Conservation (phyloP, 1,140 invertebrate species). For the Lordiphosa mommai region DNA sequence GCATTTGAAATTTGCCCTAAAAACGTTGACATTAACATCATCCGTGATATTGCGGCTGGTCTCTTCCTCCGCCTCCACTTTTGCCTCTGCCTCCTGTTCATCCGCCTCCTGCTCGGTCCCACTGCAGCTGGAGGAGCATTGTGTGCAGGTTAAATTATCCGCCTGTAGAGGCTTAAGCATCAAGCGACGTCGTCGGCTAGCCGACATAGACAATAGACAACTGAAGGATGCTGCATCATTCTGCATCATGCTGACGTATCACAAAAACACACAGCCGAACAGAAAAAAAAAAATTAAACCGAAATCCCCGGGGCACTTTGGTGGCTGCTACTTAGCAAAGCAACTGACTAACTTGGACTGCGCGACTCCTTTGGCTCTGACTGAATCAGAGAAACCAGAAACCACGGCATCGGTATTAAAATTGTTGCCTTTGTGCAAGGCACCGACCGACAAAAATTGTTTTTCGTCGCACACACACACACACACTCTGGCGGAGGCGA, state of each 20-base stretch:
- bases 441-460: slow-evolving; percentile 37
- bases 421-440: slow-evolving; percentile 62
- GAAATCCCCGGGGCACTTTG: slow-evolving; percentile 13
- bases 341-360: slow-evolving; percentile 26
- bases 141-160: not conserved
- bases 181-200: slow-evolving; percentile 2
- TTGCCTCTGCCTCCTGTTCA: not conserved
- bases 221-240: slow-evolving; percentile 4
- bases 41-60: slow-evolving; percentile 8
- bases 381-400: slow-evolving; percentile 42
- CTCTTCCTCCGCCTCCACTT: not conserved
- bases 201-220: slow-evolving; percentile 3
- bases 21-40: slow-evolving; percentile 39
- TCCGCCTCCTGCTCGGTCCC: slow-evolving; percentile 1
- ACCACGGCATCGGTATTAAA: slow-evolving; percentile 55
- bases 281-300: not conserved
- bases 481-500: not conserved
- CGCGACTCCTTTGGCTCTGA: not conserved
- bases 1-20: slow-evolving; percentile 54
- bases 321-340: slow-evolving; percentile 24
- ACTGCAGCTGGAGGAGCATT: slow-evolving; percentile 4
- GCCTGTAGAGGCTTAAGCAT: not conserved
- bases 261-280: not conserved
- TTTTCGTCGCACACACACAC: slow-evolving; percentile 49
- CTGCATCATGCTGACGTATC: not conserved